Base-by-base conservation (phyloP, 2,113 vertebrate genomes). In the Eurystomus gularis region DNA sequence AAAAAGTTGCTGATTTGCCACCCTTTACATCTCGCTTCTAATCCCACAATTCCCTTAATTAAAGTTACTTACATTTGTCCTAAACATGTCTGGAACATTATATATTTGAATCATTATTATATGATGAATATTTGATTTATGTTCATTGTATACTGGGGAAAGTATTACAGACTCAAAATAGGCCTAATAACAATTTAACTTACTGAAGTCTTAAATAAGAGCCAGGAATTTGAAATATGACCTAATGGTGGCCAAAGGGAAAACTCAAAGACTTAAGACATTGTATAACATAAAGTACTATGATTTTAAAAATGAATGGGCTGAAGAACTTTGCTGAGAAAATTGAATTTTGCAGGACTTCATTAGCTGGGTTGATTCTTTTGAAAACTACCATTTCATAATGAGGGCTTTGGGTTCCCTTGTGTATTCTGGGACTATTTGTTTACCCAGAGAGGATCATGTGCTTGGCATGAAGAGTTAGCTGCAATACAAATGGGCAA, bases 171-270 rank as follows among this genome's bases (percentile, higher is more conserved):
- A 83, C 35, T 70, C 82, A 83, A 73, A 97, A 83, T 72, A 33
- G 0, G 6, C 39, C 72, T 86, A 86, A 86, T 73, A 93, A 66
- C 35, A 66, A 62, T 86, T 86, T 86, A 86, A 90, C 42, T 70
- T 92, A 83, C 19, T 83, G 75, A 83, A 93, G 85, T 73, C 28
- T 86, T 93, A 73, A 90, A 55, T 70, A 70, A 90, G 68, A 70
- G 71, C 85, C 82, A 96, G 68, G 60, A 94, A 92, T 80, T 85
- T 94, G 79, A 96, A 91, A 88, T 92, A 94, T 64, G 79, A 71
- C 60, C 55, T 77, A 88, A 83, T 60, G 60, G 75, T 92, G 60
- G 55, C 72, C 87, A 92, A 93, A 95, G 58, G 58, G 58, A 88
- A 94, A 95, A 91, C 60, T 85, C 62, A 81, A 89, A 87, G 23